phyloP scores from a whole-genome alignment of 2,113 vertebrate species.

The Psettodes erumei region DNA sequence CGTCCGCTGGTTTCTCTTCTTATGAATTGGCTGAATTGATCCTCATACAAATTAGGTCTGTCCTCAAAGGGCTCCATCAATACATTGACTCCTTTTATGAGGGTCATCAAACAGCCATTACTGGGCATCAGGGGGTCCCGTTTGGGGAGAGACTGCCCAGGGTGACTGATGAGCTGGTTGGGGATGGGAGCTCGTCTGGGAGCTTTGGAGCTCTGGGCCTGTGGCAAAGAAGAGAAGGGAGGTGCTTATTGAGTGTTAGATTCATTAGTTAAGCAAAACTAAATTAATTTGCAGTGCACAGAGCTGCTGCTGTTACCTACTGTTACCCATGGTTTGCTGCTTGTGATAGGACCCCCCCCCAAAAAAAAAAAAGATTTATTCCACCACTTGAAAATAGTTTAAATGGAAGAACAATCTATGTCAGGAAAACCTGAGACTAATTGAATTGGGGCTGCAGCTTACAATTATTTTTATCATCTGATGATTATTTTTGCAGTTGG shows the following conservation, averaged over 20 bases:
- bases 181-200: conserved; percentile 70
- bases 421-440: conserved; percentile 8
- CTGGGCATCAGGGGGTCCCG: conserved; percentile 86
- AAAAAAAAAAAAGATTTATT: conserved; percentile 1
- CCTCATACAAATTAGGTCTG: conserved; percentile 86
- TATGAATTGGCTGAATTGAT: conserved; percentile 91
- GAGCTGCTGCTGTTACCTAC: conserved; percentile 21
- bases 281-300: conserved; percentile 58
- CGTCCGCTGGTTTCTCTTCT: conserved; percentile 63
- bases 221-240: conserved; percentile 20
- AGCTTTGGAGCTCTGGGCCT: conserved; percentile 56
- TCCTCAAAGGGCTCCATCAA: conserved; percentile 90
- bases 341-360: not conserved
- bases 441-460: not conserved
- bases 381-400: not conserved
- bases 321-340: conserved; percentile 15
- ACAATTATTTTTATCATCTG: not conserved
- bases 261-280: conserved; percentile 70
- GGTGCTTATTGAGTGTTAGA: conserved; percentile 67
- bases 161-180: conserved; percentile 89
- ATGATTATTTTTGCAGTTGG: not conserved
- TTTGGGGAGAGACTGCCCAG: conserved; percentile 86
- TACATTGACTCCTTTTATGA: conserved; percentile 98
- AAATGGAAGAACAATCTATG: not conserved
- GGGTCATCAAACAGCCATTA: conserved; percentile 96